Evolutionary conservation across 2,797 vertebrate genomes (phyloP), one percentile per base, ranked within the genome.

Genomic region (Falco naumanni): DNA sequence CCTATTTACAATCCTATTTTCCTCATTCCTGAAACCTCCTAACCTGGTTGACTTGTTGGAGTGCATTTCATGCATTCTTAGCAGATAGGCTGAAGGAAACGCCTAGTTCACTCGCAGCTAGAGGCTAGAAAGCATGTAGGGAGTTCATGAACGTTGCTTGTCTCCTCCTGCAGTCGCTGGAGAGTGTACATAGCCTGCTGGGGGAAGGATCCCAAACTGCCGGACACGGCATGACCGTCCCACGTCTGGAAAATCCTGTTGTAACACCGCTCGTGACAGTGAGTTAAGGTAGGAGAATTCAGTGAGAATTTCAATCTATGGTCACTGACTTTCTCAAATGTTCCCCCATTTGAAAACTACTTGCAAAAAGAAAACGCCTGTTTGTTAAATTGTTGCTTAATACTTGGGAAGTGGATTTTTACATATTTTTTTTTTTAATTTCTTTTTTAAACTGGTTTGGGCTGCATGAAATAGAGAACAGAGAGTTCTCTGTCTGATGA

Each of bases 51-150:
- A 98, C 98, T 97, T 7, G 98, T 98, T 84, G 96, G 98, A 97
- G 98, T 97, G 95, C 98, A 98, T 98, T 98, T 98, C 97, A 97
- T 94, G 94, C 98, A 98, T 98, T 98, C 98, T 97, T 98, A 96
- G 96, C 95, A 97, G 97, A 96, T 97, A 95, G 97, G 95, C 95
- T 98, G 96, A 95, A 98, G 98, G 98, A 96, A 98, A 98, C 97
- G 97, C 98, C 98, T 98, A 54, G 16, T 87, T 97, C 89, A 76
- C 37, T 59, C 29, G 9, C 89, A 93, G 95, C 95, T 97, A 94
- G 96, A 97, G 97, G 97, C 94, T 87, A 97, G 97, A 98, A 96
- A 96, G 94, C 88, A 39, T 82, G 78, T 13, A 74, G 86, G 90
- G 97, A 97, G 95, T 90, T 97, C 90, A 89, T 86, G 95, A 96